Evolutionary conservation across 2,113 vertebrate genomes (phyloP), one percentile per base, ranked within the genome.

Genomic region (Percina caprodes): DNA sequence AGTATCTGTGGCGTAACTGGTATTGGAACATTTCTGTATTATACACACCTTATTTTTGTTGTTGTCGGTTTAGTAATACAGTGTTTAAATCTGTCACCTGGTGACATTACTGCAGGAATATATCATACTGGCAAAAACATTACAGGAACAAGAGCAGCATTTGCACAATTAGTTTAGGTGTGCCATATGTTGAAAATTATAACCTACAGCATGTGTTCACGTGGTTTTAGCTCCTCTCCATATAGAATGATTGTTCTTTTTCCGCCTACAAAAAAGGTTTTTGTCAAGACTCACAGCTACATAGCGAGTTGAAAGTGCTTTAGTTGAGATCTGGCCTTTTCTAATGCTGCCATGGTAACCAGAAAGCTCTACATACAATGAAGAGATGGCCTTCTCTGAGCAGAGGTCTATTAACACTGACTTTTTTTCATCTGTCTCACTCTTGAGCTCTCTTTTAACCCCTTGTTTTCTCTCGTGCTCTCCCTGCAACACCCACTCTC

Each of bases 321-420:
- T 85, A 81, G 72, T 82, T 79, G 80, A 86, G 74, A 87, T 74
- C 80, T 88, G 83, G 79, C 83, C 82, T 90, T 92, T 91, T 84
- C 78, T 66, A 84, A 23, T 45, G 91, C 88, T 92, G 82, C 91
- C 91, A 91, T 94, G 92, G 92, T 45, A 91, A 94, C 93, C 85
- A 84, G 77, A 86, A 92, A 90, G 85, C 88, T 92, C 85, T 67
- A 69, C 84, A 87, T 89, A 89, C 91, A 91, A 92, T 90, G 90
- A 84, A 79, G 91, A 69, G 74, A 91, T 88, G 92, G 88, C 90
- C 89, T 91, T 94, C 90, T 80, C 76, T 15, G 26, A 65, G 76
- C 61, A 77, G 77, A 85, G 86, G 89, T 89, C 87, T 90, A 88
- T 92, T 88, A 89, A 88, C 84, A 84, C 85, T 84, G 77, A 91